These are phyloP conservation scores for Chaetogeoica ovagalla DNA, from an alignment of 2,888 invertebrate genomes.

Conservation along the genomic window DNA sequence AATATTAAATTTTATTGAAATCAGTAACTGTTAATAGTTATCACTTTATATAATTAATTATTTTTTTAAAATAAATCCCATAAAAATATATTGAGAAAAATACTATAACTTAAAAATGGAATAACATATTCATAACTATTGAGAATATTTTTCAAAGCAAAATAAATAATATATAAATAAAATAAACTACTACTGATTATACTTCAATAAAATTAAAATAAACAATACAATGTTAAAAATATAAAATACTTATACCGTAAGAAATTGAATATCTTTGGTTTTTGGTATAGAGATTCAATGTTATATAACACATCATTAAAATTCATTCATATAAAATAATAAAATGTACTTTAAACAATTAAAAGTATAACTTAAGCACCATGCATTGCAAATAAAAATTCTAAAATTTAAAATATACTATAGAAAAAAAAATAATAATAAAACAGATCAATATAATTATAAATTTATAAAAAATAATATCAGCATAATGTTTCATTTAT, in stretches of 20 bases:
- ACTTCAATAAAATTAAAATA: slow-evolving; percentile 4
- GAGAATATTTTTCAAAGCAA: not conserved
- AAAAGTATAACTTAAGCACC: slow-evolving; percentile 38
- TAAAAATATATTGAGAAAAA: no score
- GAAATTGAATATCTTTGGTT: slow-evolving; percentile 30
- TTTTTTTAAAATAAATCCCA: no score
- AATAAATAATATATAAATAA: not conserved
- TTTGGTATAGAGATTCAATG: slow-evolving; percentile 31
- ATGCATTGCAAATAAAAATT: slow-evolving; percentile 29
- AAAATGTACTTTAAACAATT: slow-evolving; percentile 10
- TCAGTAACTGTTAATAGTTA: no score
- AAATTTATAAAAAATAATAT: slow-evolving; percentile 8
- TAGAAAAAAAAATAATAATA: slow-evolving; percentile 19
- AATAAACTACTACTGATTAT: slow-evolving; percentile 22
- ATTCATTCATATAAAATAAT: slow-evolving; percentile 20
- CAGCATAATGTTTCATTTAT: not conserved
- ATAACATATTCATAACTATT: not conserved
- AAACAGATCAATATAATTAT: slow-evolving; percentile 12
- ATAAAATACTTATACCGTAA: slow-evolving; percentile 16
- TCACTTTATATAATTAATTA: no score
- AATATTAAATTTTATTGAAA: not conserved
- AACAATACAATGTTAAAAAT: not conserved
- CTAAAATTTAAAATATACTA: slow-evolving; percentile 19
- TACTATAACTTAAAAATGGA: not conserved
- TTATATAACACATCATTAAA: slow-evolving; percentile 1